A percentile compares a stretch with the other conserved stretches of the same genome.
phyloP scores from a whole-genome alignment of 1,140 invertebrate species.

The Drosophila neocordata region DNA sequence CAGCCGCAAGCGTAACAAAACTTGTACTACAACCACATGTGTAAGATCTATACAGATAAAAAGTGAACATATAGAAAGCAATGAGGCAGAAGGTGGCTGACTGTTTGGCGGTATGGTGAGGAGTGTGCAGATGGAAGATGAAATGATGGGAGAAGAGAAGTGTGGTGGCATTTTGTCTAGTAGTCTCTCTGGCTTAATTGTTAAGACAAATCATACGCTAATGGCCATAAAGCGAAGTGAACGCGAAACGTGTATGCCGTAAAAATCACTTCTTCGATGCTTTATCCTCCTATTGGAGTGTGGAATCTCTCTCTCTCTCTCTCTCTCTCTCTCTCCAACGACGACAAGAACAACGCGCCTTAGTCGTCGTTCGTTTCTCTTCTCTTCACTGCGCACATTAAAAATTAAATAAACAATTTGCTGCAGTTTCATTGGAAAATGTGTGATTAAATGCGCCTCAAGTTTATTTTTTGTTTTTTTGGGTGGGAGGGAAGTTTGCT shows the following conservation, averaged over 20 bases:
- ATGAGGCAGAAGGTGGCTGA: background rate
- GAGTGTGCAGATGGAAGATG: background rate
- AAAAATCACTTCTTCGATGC: constrained; percentile 26
- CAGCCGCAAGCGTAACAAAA: constrained; percentile 47
- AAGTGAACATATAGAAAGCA: constrained; percentile 22
- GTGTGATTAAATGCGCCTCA: constrained; percentile 71
- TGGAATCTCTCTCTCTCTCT: too few species aligned
- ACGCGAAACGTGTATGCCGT: constrained; percentile 52
- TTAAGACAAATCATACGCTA: constrained; percentile 82
- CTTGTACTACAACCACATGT: constrained; percentile 29
- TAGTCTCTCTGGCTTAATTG: constrained; percentile 63
- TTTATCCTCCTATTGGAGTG: background rate
- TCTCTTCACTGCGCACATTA: constrained; percentile 56
- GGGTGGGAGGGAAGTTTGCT: constrained; percentile 10
- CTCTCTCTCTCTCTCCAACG: background rate
- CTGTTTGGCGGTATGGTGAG: too few species aligned
- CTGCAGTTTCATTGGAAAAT: constrained; percentile 79
- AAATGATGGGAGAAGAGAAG: background rate
- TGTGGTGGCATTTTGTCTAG: constrained; percentile 16
- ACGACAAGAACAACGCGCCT: too few species aligned
- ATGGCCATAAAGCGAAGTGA: constrained; percentile 71
- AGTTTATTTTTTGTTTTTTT: constrained; percentile 29
- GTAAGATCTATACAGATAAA: constrained; percentile 53
- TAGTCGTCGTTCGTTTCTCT: background rate
- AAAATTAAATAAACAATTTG: constrained; percentile 82